Conservation (phyloP, 1,140 invertebrate genomes). For the Propsilocerus akamusi region DNA sequence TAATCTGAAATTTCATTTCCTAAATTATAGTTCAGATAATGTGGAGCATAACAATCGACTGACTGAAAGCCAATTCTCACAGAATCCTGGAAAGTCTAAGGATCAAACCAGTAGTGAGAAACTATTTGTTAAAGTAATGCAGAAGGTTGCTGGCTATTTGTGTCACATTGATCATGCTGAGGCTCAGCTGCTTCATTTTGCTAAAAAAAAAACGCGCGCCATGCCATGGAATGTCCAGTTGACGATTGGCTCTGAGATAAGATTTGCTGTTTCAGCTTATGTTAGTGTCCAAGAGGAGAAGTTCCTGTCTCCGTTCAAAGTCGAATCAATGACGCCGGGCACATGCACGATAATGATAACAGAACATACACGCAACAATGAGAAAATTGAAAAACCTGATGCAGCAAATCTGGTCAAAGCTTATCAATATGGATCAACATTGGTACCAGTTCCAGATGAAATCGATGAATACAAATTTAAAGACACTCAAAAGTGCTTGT, state of each 20-base stretch:
- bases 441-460: background rate
- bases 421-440: background rate
- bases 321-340: background rate
- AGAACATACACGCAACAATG: background rate
- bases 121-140: background rate
- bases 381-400: background rate
- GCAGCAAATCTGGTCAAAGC: background rate
- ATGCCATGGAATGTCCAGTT: background rate
- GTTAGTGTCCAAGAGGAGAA: background rate
- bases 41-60: background rate
- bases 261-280: background rate
- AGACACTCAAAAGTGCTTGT: background rate
- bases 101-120: background rate
- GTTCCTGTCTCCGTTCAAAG: background rate
- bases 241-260: background rate
- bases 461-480: background rate
- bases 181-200: background rate
- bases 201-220: background rate
- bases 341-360: background rate
- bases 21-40: background rate
- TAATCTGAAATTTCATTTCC: background rate
- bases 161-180: background rate
- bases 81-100: background rate
- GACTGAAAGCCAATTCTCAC: background rate
- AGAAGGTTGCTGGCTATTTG: background rate